These are phyloP conservation scores for Turritopsis rubra DNA, from an alignment of 30 jellyfish, hydroid and myxozoan species.

Conservation along the genomic window DNA sequence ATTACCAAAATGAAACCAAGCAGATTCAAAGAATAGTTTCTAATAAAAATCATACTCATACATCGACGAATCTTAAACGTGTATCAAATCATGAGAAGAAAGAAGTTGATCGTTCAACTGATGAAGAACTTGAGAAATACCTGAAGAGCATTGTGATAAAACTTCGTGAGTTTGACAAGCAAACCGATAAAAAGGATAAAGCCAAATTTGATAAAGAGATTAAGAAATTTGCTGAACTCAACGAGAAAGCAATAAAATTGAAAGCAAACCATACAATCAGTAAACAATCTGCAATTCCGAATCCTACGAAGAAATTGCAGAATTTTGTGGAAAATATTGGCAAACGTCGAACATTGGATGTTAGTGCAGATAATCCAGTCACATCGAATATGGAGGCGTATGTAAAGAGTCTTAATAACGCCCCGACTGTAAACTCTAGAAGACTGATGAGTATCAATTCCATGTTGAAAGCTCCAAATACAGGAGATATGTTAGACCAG, in stretches of 20 bases:
- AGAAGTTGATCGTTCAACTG: neutral
- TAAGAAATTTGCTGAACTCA: neutral
- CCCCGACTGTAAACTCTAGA: slow-evolving; percentile 8
- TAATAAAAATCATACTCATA: neutral
- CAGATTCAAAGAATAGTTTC: neutral
- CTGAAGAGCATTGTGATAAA: slow-evolving; percentile 18
- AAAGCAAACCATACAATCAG: neutral
- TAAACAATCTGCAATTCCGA: slow-evolving; percentile 3
- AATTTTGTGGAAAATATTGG: neutral
- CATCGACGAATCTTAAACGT: neutral
- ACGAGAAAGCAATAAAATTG: neutral
- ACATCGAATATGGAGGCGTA: neutral
- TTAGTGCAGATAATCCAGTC: neutral
- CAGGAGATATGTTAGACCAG: neutral
- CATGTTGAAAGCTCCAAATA: neutral
- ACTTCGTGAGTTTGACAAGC: slow-evolving; percentile 10
- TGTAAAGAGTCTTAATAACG: neutral
- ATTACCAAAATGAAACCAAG: neutral
- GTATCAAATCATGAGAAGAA: neutral
- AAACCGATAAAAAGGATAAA: neutral
- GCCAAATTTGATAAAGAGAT: neutral
- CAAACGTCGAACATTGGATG: neutral
- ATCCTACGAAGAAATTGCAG: slow-evolving; percentile 1
- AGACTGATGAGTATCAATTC: neutral
- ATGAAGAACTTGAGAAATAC: slow-evolving; percentile 19